Base-by-base conservation (phyloP, 2,113 vertebrate species). In the Limanda limanda region DNA sequence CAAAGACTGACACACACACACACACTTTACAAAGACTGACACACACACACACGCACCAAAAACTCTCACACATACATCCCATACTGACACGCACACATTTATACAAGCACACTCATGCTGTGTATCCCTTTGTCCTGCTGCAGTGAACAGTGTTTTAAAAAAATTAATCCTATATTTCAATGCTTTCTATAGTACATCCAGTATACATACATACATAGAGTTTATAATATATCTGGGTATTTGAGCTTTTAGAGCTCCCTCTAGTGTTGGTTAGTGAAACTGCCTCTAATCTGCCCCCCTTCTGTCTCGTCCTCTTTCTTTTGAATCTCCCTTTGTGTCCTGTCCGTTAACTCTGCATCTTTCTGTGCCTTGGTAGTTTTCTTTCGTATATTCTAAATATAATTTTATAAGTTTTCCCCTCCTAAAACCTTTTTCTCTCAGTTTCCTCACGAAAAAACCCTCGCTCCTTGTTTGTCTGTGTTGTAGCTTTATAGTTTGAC, bases 321-420 rank as follows among this genome's bases (percentile, higher is more conserved):
- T 63, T 24, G 7, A 40, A 23, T 71, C 64, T 74, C 68, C 71
- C 66, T 59, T 17, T 60, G 67, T 86, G 67, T 77, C 60, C 14
- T 31, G 68, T 89, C 57, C 71, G 59, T 85, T 81, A 61, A 76
- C 71, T 88, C 76, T 88, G 74, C 88, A 92, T 87, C 79, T 92
- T 84, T 91, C 78, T 87, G 92, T 92, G 92, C 92, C 92, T 93
- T 92, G 60, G 72, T 90, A 81, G 61, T 83, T 66, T 90, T 89
- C 51, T 81, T 77, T 88, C 74, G 84, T 74, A 61, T 81, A 55
- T 59, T 86, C 42, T 54, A 14, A 42, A 35, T 64, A 6, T 37
- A 61, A 61, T 73, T 68, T 68, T 60, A 47, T 69, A 70, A 2
- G 31, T 75, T 79, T 62, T 73, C 76, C 21, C 25, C 24, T 27